A percentile compares a stretch with the other conserved stretches of the same genome.
These are phyloP conservation scores for Pyrgilauda ruficollis DNA, from an alignment of 2,113 vertebrate species.

Conservation along the genomic window DNA sequence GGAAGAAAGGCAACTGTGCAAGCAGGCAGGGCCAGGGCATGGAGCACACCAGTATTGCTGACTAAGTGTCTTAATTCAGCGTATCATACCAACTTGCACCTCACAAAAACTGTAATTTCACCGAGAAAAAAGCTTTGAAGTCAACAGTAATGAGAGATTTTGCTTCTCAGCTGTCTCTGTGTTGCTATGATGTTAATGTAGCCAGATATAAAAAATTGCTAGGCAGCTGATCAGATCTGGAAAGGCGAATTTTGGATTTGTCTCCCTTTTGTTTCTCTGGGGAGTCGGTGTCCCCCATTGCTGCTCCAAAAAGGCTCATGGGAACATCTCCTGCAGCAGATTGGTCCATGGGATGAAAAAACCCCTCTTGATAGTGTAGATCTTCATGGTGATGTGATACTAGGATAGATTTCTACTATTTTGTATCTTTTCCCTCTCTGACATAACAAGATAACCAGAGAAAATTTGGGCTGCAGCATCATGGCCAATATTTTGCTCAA, in stretches of 20 bases:
- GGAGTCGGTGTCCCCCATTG: fast-evolving
- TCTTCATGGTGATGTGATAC: background rate
- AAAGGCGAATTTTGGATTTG: background rate
- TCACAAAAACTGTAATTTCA: background rate
- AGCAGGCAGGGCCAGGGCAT: background rate
- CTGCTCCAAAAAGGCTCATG: background rate
- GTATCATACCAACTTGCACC: background rate
- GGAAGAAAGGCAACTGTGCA: background rate
- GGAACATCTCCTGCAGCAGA: background rate
- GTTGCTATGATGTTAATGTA: background rate
- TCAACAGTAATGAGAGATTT: background rate
- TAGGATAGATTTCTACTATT: background rate
- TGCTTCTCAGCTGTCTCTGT: background rate
- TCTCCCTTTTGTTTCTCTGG: background rate
- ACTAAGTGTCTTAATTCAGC: background rate
- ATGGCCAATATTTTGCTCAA: background rate
- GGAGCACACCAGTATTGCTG: too few relatives aligned
- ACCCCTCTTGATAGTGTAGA: background rate
- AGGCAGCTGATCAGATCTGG: background rate
- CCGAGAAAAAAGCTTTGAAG: background rate
- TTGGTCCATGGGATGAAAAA: background rate
- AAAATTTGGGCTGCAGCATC: background rate
- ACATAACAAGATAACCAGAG: background rate
- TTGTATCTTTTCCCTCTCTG: background rate
- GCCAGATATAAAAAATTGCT: background rate